phyloP scores from a whole-genome alignment of 2,113 vertebrate species.

The Prochilodus magdalenae region DNA sequence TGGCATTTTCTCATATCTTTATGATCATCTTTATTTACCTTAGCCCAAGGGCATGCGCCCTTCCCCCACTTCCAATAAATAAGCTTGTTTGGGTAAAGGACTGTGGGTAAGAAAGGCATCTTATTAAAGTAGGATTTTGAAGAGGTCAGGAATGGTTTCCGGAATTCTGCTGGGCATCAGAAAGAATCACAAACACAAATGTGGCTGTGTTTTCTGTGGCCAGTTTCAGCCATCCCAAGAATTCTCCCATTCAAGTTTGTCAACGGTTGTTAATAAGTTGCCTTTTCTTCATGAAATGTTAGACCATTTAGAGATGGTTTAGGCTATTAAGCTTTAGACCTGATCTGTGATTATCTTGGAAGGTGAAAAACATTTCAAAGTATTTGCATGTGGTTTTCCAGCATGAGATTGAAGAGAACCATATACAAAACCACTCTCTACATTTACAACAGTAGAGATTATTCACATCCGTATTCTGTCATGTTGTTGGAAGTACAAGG shows the following conservation, averaged over 20 bases:
- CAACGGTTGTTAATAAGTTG: neutral
- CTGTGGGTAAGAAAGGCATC: neutral
- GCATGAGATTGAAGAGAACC: neutral
- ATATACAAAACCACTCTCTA: neutral
- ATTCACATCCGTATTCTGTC: neutral
- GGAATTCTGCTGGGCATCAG: slow-evolving; percentile 4
- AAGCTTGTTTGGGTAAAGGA: slow-evolving; percentile 15
- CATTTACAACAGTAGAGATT: neutral
- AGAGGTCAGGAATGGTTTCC: slow-evolving; percentile 29
- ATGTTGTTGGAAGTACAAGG: neutral
- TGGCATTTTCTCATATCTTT: slow-evolving; percentile 16
- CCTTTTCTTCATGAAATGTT: neutral
- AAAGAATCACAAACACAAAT: neutral
- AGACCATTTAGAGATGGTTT: neutral
- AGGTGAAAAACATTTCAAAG: neutral
- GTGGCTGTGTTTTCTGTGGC: neutral
- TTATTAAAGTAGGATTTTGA: slow-evolving; percentile 37
- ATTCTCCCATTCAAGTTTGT: neutral
- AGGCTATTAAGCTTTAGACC: neutral
- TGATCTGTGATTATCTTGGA: neutral
- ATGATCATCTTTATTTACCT: slow-evolving; percentile 29
- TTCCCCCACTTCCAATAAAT: slow-evolving; percentile 30
- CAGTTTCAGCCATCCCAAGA: neutral
- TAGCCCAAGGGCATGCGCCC: slow-evolving; percentile 9
- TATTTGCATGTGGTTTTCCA: neutral